phyloP scores from a whole-genome alignment of 1,140 invertebrate species.

The Gryon sp. region DNA sequence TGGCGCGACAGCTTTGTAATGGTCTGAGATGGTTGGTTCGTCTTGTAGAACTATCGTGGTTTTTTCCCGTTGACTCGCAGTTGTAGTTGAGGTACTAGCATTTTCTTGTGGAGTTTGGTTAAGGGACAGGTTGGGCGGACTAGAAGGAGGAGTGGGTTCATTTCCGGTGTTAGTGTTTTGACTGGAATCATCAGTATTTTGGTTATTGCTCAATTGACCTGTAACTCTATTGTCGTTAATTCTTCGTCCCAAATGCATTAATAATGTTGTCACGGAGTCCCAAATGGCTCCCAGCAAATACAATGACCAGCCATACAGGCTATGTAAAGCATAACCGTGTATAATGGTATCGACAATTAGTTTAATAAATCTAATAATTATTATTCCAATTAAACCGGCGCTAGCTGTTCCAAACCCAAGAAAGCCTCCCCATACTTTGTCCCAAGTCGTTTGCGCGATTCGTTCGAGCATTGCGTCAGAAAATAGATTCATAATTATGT shows the following conservation, averaged over 20 bases:
- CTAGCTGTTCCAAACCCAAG: slow-evolving; percentile 9
- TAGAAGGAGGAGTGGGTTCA: too few relatives aligned
- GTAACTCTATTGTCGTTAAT: too few relatives aligned
- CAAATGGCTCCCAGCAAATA: slow-evolving; percentile 21
- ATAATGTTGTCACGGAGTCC: slow-evolving; percentile 27
- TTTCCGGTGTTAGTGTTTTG: too few relatives aligned
- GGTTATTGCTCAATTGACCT: too few relatives aligned
- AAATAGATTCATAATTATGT: slow-evolving; percentile 13
- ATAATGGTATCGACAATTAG: slow-evolving; percentile 14
- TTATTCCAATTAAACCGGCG: slow-evolving; percentile 16
- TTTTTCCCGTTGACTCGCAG: too few relatives aligned
- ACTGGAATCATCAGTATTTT: too few relatives aligned
- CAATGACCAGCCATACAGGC: slow-evolving; percentile 36
- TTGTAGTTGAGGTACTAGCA: too few relatives aligned
- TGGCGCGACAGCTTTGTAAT: too few relatives aligned
- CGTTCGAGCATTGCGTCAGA: slow-evolving; percentile 19
- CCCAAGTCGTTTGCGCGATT: slow-evolving; percentile 17
- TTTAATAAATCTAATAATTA: slow-evolving; percentile 25
- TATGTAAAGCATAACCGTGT: slow-evolving; percentile 31
- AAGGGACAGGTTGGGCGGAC: too few relatives aligned
- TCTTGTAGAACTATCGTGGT: too few relatives aligned
- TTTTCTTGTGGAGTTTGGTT: too few relatives aligned
- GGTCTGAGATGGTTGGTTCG: too few relatives aligned
- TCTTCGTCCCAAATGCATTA: slow-evolving; percentile 13
- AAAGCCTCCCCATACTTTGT: slow-evolving; percentile 22